Percentiles rank a stretch among this genome's conserved stretches.
Evolutionary conservation across 2,888 invertebrate species (phyloP).

Genomic region (Apomyelois bistriatella): DNA sequence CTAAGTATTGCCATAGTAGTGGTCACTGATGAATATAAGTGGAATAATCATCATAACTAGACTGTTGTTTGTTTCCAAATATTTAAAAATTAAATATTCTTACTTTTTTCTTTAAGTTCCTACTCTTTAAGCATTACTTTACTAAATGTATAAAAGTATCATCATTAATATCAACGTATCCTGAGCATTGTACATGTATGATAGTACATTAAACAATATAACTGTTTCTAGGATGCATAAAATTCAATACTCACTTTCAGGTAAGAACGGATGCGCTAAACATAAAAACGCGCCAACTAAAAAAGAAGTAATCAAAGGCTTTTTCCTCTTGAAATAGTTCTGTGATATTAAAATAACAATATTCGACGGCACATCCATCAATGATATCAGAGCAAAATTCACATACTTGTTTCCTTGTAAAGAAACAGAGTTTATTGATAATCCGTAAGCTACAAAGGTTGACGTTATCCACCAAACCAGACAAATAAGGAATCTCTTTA

Average conservation of each 20-base stretch:
- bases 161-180: too few relatives aligned
- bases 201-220: too few relatives aligned
- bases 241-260: slow-evolving; percentile 59
- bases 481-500: slow-evolving; percentile 58
- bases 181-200: too few relatives aligned
- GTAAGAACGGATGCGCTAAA: slow-evolving; percentile 79
- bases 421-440: slow-evolving; percentile 86
- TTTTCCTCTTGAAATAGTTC: slow-evolving; percentile 76
- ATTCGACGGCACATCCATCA: slow-evolving; percentile 81
- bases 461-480: slow-evolving; percentile 80
- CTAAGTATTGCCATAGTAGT: too few relatives aligned
- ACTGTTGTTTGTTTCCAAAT: too few relatives aligned
- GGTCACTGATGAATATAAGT: too few relatives aligned
- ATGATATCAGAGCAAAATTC: slow-evolving; percentile 83
- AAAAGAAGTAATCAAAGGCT: slow-evolving; percentile 76
- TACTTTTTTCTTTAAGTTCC: too few relatives aligned
- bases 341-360: slow-evolving; percentile 75
- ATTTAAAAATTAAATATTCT: too few relatives aligned
- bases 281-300: slow-evolving; percentile 79
- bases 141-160: too few relatives aligned
- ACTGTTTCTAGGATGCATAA: too few relatives aligned
- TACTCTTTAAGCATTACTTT: too few relatives aligned
- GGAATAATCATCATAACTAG: too few relatives aligned
- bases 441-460: slow-evolving; percentile 88
- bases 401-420: slow-evolving; percentile 87